These are phyloP conservation scores for Homalodisca vitripennis DNA, from an alignment of 1,140 invertebrate genomes.

Conservation along the genomic window DNA sequence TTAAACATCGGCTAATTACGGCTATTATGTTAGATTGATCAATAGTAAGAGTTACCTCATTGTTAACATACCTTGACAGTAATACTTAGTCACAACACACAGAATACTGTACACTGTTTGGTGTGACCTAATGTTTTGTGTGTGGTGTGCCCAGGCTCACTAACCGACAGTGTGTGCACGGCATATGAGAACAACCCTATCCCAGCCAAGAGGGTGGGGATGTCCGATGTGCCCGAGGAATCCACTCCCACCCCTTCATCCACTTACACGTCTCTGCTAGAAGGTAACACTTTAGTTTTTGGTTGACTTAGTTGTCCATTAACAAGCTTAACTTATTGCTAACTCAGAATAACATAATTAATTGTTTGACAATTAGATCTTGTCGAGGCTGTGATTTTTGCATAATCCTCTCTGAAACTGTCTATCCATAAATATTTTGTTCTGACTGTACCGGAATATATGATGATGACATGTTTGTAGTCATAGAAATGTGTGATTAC, in stretches of 20 bases:
- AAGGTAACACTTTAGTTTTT: slow-evolving; percentile 21
- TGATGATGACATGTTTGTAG: too few relatives aligned
- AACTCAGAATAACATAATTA: too few relatives aligned
- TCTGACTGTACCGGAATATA: too few relatives aligned
- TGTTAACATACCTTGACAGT: too few relatives aligned
- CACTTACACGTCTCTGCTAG: slow-evolving; percentile 24
- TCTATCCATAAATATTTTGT: too few relatives aligned
- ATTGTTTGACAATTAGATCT: slow-evolving; percentile 8
- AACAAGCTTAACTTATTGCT: background rate
- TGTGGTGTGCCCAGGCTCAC: slow-evolving; percentile 50
- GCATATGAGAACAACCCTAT: slow-evolving; percentile 52
- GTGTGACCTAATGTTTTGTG: slow-evolving; percentile 9
- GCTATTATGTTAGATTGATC: too few relatives aligned
- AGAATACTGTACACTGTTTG: slow-evolving; percentile 13
- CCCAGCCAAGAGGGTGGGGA: slow-evolving; percentile 21
- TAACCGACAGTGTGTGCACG: slow-evolving; percentile 61
- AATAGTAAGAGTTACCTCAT: too few relatives aligned
- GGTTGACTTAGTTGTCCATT: too few relatives aligned
- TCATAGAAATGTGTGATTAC: too few relatives aligned
- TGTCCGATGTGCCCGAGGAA: slow-evolving; percentile 32
- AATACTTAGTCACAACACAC: too few relatives aligned
- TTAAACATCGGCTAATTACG: background rate
- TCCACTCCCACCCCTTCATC: background rate
- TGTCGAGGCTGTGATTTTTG: background rate
- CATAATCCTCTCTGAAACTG: too few relatives aligned